phyloP scores from a whole-genome alignment of 2,888 invertebrate genomes.

The Zygaena filipendulae region DNA sequence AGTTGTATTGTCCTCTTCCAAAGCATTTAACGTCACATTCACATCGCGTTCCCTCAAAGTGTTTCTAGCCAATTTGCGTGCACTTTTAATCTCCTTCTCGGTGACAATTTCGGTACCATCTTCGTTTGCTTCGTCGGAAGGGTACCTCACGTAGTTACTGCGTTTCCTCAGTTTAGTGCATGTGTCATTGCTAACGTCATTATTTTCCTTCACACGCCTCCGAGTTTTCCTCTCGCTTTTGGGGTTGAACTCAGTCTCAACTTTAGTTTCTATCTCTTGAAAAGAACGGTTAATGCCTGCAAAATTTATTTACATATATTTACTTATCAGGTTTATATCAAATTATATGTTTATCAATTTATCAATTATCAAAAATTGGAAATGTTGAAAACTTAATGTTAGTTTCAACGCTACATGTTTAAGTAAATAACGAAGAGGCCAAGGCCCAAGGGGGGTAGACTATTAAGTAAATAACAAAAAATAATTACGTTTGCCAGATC shows the following conservation, averaged over 20 bases:
- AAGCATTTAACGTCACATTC: no score
- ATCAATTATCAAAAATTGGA: no score
- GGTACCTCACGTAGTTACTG: conserved; percentile 41
- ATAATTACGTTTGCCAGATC: conserved; percentile 56
- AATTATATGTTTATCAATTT: no score
- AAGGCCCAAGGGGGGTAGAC: no score
- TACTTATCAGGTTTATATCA: no score
- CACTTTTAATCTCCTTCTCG: conserved; percentile 16
- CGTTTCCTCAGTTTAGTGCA: conserved; percentile 29
- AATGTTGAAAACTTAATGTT: no score
- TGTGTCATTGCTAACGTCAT: conserved; percentile 18
- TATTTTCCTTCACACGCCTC: conserved; percentile 31
- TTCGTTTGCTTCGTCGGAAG: conserved; percentile 29
- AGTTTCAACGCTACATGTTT: no score
- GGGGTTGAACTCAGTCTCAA: conserved; percentile 17
- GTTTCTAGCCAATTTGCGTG: conserved; percentile 24
- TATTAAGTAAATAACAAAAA: no score
- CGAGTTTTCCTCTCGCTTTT: conserved; percentile 37
- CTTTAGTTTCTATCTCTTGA: conserved; percentile 19
- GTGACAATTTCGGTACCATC: conserved; percentile 10
- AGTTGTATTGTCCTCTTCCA: no score
- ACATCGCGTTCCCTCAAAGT: conserved; percentile 33
- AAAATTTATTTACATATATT: no score
- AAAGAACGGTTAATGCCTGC: conserved; percentile 40
- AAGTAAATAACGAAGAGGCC: no score